A percentile compares a stretch with the other conserved stretches of the same genome.
phyloP scores from a whole-genome alignment of 2,888 invertebrate genomes.

The Caenorhabditis uteleia region DNA sequence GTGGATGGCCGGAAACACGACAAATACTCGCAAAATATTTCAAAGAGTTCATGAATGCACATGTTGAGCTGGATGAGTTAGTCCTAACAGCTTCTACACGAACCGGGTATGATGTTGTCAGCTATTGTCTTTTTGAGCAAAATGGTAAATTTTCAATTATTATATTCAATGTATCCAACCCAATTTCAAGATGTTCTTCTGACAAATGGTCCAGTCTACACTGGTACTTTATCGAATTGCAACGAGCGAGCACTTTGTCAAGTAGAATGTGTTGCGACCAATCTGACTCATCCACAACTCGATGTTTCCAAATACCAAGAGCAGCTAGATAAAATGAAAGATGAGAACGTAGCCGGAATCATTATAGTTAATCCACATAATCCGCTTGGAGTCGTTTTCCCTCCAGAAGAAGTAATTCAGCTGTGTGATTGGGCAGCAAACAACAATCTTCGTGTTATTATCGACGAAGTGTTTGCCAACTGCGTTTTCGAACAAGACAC shows the following conservation, averaged over 20 bases:
- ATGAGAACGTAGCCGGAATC: conserved; percentile 64
- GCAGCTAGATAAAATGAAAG: conserved; percentile 5
- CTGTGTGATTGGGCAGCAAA: conserved; percentile 64
- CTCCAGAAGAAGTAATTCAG: conserved; percentile 51
- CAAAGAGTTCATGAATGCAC: conserved; percentile 39
- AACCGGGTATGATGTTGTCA: conserved; percentile 56
- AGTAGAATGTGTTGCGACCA: conserved; percentile 42
- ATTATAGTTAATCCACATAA: conserved; percentile 68
- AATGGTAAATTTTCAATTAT: conserved; percentile 51
- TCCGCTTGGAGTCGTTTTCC: conserved; percentile 65
- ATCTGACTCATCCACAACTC: conserved; percentile 35
- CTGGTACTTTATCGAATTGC: conserved; percentile 60
- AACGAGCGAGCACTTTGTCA: conserved; percentile 57
- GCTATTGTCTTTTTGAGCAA: conserved; percentile 49
- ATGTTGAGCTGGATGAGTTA: conserved; percentile 32
- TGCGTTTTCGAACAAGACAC: conserved; percentile 32
- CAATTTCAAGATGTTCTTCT: conserved; percentile 64
- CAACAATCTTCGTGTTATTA: conserved; percentile 49
- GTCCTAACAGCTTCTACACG: conserved; percentile 52
- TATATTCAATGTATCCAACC: too few relatives aligned
- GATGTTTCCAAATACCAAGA: conserved; percentile 38
- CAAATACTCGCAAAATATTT: conserved; percentile 41
- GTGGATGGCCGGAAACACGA: conserved; percentile 47
- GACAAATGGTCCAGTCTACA: conserved; percentile 61
- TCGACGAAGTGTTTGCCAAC: conserved; percentile 59